A percentile compares a stretch with the other conserved stretches of the same genome.
phyloP scores from a whole-genome alignment of 1,140 invertebrate genomes.

The Neotoxoptera formosana region DNA sequence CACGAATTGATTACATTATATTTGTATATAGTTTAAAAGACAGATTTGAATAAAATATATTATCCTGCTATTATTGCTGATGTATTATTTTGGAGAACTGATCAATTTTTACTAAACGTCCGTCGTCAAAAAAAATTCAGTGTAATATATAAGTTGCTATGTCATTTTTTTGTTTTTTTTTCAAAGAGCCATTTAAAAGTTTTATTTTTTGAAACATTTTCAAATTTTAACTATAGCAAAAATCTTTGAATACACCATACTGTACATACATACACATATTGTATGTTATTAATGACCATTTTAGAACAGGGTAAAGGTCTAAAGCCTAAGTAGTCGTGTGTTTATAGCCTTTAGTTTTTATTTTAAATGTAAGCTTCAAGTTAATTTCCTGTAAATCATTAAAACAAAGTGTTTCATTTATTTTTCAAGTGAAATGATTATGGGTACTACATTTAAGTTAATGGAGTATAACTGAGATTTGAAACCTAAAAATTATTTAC shows the following conservation, averaged over 20 bases:
- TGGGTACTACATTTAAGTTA: neutral
- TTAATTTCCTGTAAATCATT: slow-evolving; percentile 16
- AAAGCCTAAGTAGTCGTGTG: neutral
- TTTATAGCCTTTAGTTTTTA: slow-evolving; percentile 24
- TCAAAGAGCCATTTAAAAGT: neutral
- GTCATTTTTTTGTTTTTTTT: neutral
- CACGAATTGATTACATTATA: too few relatives aligned
- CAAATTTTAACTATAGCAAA: neutral
- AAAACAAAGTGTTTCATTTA: slow-evolving; percentile 17
- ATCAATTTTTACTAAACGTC: too few relatives aligned
- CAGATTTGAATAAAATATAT: too few relatives aligned
- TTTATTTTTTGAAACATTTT: neutral
- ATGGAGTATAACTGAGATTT: neutral
- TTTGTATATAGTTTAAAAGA: too few relatives aligned
- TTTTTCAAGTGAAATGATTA: neutral
- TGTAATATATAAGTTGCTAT: too few relatives aligned
- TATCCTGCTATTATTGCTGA: too few relatives aligned
- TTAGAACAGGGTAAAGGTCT: neutral
- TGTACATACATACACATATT: neutral
- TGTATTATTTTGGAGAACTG: too few relatives aligned
- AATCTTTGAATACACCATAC: neutral
- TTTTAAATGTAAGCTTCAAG: neutral
- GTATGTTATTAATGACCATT: slow-evolving; percentile 13
- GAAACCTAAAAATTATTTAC: neutral
- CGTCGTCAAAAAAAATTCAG: too few relatives aligned